Evolutionary conservation across 2,113 vertebrate species (phyloP).

Genomic region (Suncus etruscus): DNA sequence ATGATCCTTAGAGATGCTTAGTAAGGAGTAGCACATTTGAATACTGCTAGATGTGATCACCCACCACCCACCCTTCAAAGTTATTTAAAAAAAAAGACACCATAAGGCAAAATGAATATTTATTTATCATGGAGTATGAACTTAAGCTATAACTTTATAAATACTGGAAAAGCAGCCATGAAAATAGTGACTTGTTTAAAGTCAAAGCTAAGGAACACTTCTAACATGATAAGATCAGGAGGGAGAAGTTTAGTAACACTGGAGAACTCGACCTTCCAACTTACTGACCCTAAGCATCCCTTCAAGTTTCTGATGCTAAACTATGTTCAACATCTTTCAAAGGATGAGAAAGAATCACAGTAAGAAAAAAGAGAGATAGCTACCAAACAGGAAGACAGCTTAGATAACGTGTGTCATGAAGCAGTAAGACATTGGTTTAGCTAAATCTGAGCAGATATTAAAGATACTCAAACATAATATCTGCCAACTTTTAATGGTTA

Average conservation of each 20-base stretch:
- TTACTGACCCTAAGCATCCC: neutral
- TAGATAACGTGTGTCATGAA: neutral
- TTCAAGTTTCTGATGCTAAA: conserved; percentile 31
- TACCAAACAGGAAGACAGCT: neutral
- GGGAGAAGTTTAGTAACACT: neutral
- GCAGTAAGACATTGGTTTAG: neutral
- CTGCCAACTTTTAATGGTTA: neutral
- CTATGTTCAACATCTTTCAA: neutral
- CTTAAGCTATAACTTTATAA: conserved; percentile 54
- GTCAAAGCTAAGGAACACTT: conserved; percentile 22
- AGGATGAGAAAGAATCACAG: conserved; percentile 25
- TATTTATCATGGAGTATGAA: conserved; percentile 49
- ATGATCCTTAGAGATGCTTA: too few species aligned
- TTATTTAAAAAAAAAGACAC: neutral
- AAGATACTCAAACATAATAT: neutral
- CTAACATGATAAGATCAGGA: neutral
- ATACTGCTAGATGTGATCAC: too few species aligned
- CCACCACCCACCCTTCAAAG: too few species aligned
- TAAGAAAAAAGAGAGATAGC: conserved; percentile 15
- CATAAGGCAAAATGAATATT: conserved; percentile 71
- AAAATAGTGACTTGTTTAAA: conserved; percentile 33
- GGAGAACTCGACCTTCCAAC: neutral
- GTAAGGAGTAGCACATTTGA: too few species aligned
- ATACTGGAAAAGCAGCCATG: conserved; percentile 24
- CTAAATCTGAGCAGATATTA: neutral